phyloP scores from a whole-genome alignment of 2,888 invertebrate species.

The Pheosia tremula region DNA sequence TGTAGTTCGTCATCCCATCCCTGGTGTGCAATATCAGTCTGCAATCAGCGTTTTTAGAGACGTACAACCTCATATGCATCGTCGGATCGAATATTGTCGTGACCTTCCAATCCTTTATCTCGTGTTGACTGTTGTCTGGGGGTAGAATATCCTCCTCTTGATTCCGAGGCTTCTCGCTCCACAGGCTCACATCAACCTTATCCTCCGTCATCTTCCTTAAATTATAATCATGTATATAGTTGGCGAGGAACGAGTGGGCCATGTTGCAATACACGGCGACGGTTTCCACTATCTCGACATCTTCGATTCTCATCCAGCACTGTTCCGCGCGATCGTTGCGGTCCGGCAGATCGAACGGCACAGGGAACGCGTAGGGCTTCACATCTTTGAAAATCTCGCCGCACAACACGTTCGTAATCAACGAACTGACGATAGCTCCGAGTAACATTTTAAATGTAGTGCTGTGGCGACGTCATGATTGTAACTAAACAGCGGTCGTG shows the following conservation, averaged over 20 bases:
- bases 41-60: constrained; percentile 66
- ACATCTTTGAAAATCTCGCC: constrained; percentile 42
- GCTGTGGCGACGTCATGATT: constrained; percentile 68
- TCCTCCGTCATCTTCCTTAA: constrained; percentile 69
- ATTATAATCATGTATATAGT: constrained; percentile 71
- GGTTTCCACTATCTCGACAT: constrained; percentile 69
- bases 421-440: constrained; percentile 44
- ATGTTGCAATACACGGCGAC: constrained; percentile 63
- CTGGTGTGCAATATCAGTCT: constrained; percentile 72
- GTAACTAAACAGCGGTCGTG: constrained; percentile 69
- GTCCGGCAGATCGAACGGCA: constrained; percentile 70
- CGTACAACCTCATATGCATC: constrained; percentile 66
- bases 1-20: constrained; percentile 69
- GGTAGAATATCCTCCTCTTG: constrained; percentile 46
- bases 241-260: constrained; percentile 62
- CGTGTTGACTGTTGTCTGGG: constrained; percentile 37
- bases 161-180: constrained; percentile 62
- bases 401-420: constrained; percentile 41
- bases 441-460: constrained; percentile 79
- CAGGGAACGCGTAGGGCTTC: constrained; percentile 60
- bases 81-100: constrained; percentile 68
- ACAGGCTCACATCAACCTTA: constrained; percentile 66
- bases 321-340: constrained; percentile 74
- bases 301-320: constrained; percentile 76
- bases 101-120: constrained; percentile 64